Percentiles rank a stretch among this genome's conserved stretches.
Conservation (phyloP, 1,140 invertebrate species). For the Papilio polytes region DNA sequence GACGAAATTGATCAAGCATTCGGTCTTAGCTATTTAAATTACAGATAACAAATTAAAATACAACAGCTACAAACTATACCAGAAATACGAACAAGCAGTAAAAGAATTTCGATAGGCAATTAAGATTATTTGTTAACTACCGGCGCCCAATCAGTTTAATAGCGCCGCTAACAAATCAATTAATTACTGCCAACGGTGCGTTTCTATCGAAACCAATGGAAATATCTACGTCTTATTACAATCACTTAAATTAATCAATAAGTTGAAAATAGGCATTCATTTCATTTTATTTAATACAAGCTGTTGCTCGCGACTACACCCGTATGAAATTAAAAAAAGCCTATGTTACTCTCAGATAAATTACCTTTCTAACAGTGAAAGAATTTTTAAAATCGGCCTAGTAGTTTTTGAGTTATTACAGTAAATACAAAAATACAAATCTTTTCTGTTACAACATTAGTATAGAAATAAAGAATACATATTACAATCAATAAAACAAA, state of each 20-base stretch:
- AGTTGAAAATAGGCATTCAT: not conserved
- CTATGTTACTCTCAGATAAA: too few species aligned
- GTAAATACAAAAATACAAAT: too few species aligned
- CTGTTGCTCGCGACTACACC: too few species aligned
- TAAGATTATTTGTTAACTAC: conserved; percentile 28
- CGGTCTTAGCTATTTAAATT: not conserved
- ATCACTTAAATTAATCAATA: not conserved
- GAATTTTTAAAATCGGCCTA: too few species aligned
- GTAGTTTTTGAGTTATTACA: too few species aligned
- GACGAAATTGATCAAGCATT: not conserved
- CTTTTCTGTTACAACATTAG: too few species aligned
- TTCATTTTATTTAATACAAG: not conserved
- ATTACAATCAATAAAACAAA: too few species aligned
- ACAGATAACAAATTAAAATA: not conserved
- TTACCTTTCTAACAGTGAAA: too few species aligned
- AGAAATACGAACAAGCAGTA: conserved; percentile 5
- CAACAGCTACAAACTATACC: not conserved
- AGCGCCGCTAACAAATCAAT: conserved; percentile 34
- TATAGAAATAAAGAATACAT: too few species aligned
- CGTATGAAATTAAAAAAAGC: too few species aligned
- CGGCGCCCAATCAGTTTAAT: conserved; percentile 23
- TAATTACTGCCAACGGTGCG: conserved; percentile 14
- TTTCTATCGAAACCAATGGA: conserved; percentile 6
- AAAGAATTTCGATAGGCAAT: conserved; percentile 26
- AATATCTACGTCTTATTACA: conserved; percentile 4